Percentiles rank a stretch among this genome's conserved stretches.
These are phyloP conservation scores for Tipula vernalis DNA, from an alignment of 2,888 invertebrate species.

Conservation along the genomic window DNA sequence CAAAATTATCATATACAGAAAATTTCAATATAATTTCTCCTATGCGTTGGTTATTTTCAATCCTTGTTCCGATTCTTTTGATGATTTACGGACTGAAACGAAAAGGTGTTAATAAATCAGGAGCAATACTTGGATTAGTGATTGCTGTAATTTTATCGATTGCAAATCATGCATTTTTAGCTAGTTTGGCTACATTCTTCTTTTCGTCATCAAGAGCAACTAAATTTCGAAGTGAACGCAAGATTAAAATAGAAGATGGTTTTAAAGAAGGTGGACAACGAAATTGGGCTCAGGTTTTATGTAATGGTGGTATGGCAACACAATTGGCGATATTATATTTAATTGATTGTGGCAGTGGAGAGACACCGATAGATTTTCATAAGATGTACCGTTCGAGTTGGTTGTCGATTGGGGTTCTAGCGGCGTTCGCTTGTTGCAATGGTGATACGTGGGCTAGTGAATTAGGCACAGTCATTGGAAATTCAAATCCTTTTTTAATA, in stretches of 20 bases:
- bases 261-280: conserved; percentile 78
- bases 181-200: conserved; percentile 63
- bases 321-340: conserved; percentile 65
- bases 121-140: conserved; percentile 54
- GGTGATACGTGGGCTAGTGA: conserved; percentile 91
- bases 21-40: conserved; percentile 40
- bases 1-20: conserved; percentile 41
- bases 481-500: conserved; percentile 57
- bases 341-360: conserved; percentile 65
- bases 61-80: conserved; percentile 44
- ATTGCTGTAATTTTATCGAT: conserved; percentile 67
- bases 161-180: conserved; percentile 63
- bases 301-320: conserved; percentile 78
- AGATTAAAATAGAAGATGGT: conserved; percentile 58
- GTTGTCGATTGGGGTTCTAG: conserved; percentile 66
- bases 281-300: conserved; percentile 81
- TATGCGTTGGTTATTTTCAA: conserved; percentile 33
- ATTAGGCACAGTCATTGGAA: conserved; percentile 61
- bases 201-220: conserved; percentile 69
- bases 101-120: conserved; percentile 55
- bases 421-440: conserved; percentile 66
- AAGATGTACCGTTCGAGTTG: conserved; percentile 66
- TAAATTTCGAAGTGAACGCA: conserved; percentile 53
- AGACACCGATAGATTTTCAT: conserved; percentile 64
- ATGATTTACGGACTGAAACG: conserved; percentile 53